These are phyloP conservation scores for Redunca redunca DNA, from an alignment of 2,113 vertebrate species.

Conservation along the genomic window DNA sequence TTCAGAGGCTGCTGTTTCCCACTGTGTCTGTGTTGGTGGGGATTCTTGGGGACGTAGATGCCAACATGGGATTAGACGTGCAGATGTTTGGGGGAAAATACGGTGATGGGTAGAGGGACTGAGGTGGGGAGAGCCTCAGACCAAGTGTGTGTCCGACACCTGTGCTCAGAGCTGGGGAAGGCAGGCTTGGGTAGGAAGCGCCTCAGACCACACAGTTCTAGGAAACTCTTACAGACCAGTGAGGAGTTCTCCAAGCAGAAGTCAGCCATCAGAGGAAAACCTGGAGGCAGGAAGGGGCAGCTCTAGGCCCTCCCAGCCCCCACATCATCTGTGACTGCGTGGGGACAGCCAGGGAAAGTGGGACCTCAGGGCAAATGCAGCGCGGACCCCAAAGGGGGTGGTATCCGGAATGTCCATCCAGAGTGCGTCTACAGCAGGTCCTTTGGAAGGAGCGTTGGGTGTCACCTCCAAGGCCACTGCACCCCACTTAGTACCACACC, in stretches of 20 bases:
- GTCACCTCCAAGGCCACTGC: background rate
- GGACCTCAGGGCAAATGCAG: background rate
- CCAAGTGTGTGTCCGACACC: background rate
- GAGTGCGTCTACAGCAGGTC: background rate
- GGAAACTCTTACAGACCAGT: background rate
- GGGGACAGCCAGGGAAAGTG: background rate
- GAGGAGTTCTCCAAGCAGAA: background rate
- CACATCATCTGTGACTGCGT: fast-evolving
- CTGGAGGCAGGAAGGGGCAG: background rate
- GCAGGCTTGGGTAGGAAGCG: background rate
- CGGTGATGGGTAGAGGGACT: fast-evolving
- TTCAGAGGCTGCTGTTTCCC: background rate
- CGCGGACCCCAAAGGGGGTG: background rate
- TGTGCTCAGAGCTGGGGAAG: background rate
- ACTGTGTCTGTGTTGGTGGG: background rate
- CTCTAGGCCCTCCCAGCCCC: background rate
- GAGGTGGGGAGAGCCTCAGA: background rate
- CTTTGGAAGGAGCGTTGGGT: background rate
- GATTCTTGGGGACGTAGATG: background rate
- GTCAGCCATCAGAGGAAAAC: background rate
- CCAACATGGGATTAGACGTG: fast-evolving
- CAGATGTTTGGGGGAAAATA: background rate
- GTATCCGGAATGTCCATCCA: background rate
- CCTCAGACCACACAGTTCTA: background rate
- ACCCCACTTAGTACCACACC: too few species aligned